phyloP scores from a whole-genome alignment of 2,888 invertebrate genomes.

The Dioctria linearis region DNA sequence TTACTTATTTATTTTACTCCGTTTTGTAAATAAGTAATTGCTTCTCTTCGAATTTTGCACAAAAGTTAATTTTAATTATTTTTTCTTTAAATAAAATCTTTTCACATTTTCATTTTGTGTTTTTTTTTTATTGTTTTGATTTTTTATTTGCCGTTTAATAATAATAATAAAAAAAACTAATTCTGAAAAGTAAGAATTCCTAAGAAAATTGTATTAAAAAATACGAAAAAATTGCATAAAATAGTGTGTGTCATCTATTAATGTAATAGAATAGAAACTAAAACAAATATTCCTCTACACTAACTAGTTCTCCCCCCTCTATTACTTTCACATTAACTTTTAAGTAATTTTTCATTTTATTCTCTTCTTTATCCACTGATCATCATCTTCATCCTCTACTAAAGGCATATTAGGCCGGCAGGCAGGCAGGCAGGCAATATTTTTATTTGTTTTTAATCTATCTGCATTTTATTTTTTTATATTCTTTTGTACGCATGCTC shows the following conservation, averaged over 20 bases:
- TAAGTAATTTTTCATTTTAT: neutral
- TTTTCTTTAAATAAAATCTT: neutral
- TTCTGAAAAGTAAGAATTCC: conserved; percentile 15
- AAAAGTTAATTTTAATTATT: too few species aligned
- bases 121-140: conserved; percentile 10
- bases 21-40: too few species aligned
- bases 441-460: too few species aligned
- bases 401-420: too few species aligned
- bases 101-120: conserved; percentile 18
- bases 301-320: too few species aligned
- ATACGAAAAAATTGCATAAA: conserved; percentile 48
- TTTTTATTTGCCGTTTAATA: conserved; percentile 49
- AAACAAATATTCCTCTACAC: conserved; percentile 7
- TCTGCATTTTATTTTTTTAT: too few species aligned
- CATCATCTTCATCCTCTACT: too few species aligned
- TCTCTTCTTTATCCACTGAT: too few species aligned
- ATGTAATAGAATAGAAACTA: conserved; percentile 52
- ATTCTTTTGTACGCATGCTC: too few species aligned
- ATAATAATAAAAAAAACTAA: conserved; percentile 28
- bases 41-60: too few species aligned
- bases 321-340: neutral
- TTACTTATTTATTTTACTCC: too few species aligned
- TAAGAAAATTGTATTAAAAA: conserved; percentile 50
- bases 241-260: conserved; percentile 48
- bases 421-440: neutral